phyloP scores from a whole-genome alignment of 2,797 vertebrate species.

The Aeoliscus strigatus region DNA sequence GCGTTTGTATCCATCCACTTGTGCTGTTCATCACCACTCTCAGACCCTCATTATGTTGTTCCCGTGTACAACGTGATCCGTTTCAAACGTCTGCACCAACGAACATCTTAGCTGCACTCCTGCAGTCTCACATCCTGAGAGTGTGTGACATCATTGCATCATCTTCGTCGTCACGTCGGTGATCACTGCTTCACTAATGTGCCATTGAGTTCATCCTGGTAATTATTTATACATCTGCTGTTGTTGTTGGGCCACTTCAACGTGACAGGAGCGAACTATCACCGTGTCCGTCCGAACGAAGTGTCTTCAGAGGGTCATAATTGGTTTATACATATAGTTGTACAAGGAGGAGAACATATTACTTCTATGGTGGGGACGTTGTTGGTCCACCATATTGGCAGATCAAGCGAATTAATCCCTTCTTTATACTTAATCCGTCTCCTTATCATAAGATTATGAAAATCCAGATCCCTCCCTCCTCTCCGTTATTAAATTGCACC shows the following conservation, averaged over 20 bases:
- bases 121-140: slow-evolving; percentile 12
- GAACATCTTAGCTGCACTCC: slow-evolving; percentile 2
- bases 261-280: slow-evolving; percentile 23
- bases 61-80: slow-evolving; percentile 4
- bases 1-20: slow-evolving; percentile 11
- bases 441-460: slow-evolving; percentile 82
- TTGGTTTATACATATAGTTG: slow-evolving; percentile 60
- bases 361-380: slow-evolving; percentile 74
- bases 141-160: slow-evolving; percentile 21
- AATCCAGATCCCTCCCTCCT: slow-evolving; percentile 75
- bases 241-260: slow-evolving; percentile 1
- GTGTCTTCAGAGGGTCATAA: slow-evolving; percentile 54
- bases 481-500: slow-evolving; percentile 82
- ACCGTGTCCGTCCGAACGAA: slow-evolving; percentile 48
- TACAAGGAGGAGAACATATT: slow-evolving; percentile 57
- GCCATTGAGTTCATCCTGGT: slow-evolving; percentile 13
- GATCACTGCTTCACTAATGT: slow-evolving; percentile 12
- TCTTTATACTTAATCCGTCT: slow-evolving; percentile 80
- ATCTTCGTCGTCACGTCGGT: slow-evolving; percentile 20
- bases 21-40: slow-evolving; percentile 5
- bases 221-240: not conserved
- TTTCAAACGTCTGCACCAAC: slow-evolving; percentile 10
- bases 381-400: slow-evolving; percentile 79
- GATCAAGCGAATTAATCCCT: slow-evolving; percentile 85
- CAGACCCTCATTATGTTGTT: slow-evolving; percentile 11